Evolutionary conservation across 1,140 invertebrate genomes (phyloP).

Genomic region (Neotoxoptera formosana): DNA sequence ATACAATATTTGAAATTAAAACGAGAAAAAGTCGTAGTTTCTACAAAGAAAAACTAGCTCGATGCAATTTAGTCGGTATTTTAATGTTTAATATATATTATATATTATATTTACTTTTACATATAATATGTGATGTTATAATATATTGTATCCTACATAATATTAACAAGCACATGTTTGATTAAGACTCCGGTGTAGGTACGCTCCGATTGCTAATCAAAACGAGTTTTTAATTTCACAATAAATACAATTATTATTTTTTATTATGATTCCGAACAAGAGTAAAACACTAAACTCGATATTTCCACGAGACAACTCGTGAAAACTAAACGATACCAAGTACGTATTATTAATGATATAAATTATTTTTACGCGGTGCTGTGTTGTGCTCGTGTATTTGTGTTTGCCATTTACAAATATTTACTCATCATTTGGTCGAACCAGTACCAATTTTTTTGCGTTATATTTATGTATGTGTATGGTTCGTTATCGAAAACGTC

Average conservation of each 20-base stretch:
- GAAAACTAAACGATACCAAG: background rate
- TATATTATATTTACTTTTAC: too few species aligned
- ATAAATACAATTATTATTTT: background rate
- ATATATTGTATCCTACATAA: background rate
- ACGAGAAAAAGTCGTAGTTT: too few species aligned
- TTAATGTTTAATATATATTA: too few species aligned
- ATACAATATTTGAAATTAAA: too few species aligned
- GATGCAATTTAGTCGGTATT: too few species aligned
- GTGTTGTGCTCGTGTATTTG: background rate
- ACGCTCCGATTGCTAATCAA: background rate
- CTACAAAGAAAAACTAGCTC: too few species aligned
- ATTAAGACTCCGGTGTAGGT: background rate
- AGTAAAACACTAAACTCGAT: background rate
- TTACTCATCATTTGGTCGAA: slow-evolving; percentile 10
- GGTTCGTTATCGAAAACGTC: background rate
- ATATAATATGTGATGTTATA: background rate
- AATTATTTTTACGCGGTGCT: background rate
- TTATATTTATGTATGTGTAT: background rate
- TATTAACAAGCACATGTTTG: background rate
- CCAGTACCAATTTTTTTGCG: background rate
- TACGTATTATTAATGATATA: background rate
- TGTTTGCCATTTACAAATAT: background rate
- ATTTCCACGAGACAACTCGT: background rate
- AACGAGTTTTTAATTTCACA: background rate
- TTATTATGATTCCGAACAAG: background rate